Evolutionary conservation across 2,888 invertebrate genomes (phyloP).

Genomic region (Cheilosia soror): DNA sequence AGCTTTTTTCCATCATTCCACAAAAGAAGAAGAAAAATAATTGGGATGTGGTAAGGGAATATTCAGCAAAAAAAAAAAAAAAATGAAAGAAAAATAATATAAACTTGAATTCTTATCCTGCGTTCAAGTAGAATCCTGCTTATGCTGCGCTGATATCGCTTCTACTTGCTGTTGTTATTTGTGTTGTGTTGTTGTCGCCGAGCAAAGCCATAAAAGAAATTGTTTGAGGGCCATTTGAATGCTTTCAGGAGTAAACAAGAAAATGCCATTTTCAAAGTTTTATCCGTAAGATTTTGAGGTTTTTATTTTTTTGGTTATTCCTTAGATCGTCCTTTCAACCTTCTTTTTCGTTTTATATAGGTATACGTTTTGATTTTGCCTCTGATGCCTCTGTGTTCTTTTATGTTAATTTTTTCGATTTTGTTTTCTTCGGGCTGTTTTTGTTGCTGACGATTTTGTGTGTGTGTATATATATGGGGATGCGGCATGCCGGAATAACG

Average conservation of each 20-base stretch:
- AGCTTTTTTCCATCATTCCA: neutral
- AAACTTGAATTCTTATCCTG: slow-evolving; percentile 66
- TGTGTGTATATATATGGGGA: slow-evolving; percentile 32
- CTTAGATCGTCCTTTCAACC: slow-evolving; percentile 33
- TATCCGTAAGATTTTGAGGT: slow-evolving; percentile 71
- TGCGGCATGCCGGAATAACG: slow-evolving; percentile 65
- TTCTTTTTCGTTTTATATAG: neutral
- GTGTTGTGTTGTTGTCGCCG: slow-evolving; percentile 67
- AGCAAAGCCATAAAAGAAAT: slow-evolving; percentile 72
- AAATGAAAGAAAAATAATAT: slow-evolving; percentile 36
- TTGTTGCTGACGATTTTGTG: slow-evolving; percentile 44
- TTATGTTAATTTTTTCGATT: slow-evolving; percentile 68
- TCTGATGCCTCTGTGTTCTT: slow-evolving; percentile 53
- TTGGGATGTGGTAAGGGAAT: slow-evolving; percentile 55
- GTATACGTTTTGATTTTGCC: neutral
- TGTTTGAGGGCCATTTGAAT: slow-evolving; percentile 76
- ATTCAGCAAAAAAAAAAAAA: slow-evolving; percentile 12
- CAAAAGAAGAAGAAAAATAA: slow-evolving; percentile 45
- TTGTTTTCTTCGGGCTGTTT: slow-evolving; percentile 24
- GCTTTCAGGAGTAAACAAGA: slow-evolving; percentile 76
- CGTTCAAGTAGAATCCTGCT: slow-evolving; percentile 40
- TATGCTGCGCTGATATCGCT: slow-evolving; percentile 35
- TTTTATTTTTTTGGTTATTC: slow-evolving; percentile 33
- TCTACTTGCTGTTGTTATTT: slow-evolving; percentile 34
- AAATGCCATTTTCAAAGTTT: slow-evolving; percentile 76